Conservation (phyloP, 2,888 invertebrate genomes). For the Cephus sareptanus region DNA sequence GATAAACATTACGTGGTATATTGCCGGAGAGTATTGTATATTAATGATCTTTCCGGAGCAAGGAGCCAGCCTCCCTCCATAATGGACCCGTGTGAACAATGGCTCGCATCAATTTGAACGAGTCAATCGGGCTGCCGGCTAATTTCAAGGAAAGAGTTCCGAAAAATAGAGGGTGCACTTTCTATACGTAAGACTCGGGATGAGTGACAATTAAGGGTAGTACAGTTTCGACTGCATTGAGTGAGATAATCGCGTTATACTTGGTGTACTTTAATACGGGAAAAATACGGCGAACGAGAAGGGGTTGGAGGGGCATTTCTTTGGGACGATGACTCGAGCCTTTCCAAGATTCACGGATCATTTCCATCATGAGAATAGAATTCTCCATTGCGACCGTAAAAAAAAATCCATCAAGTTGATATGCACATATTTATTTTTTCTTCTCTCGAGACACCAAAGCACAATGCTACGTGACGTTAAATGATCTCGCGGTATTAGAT, state of each 20-base stretch:
- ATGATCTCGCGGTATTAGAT: neutral
- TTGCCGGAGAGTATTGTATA: constrained; percentile 36
- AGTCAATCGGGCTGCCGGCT: constrained; percentile 52
- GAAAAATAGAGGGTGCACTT: neutral
- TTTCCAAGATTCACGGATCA: neutral
- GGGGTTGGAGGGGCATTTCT: constrained; percentile 9
- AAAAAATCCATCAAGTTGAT: neutral
- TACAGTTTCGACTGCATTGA: neutral
- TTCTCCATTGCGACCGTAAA: neutral
- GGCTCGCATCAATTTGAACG: constrained; percentile 49
- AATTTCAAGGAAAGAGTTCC: constrained; percentile 33
- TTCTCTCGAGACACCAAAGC: neutral
- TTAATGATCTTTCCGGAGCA: constrained; percentile 38
- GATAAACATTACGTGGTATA: constrained; percentile 24
- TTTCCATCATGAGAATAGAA: neutral
- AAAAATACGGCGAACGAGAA: neutral
- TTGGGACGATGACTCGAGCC: constrained; percentile 12
- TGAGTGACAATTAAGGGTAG: neutral
- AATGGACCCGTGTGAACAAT: constrained; percentile 45
- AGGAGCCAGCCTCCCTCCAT: constrained; percentile 23
- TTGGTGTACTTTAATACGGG: neutral
- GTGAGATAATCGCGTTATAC: neutral
- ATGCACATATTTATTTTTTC: neutral
- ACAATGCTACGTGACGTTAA: neutral
- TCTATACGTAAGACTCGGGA: neutral